These are phyloP conservation scores for Cephus sareptanus DNA, from an alignment of 2,888 invertebrate genomes.

Conservation along the genomic window DNA sequence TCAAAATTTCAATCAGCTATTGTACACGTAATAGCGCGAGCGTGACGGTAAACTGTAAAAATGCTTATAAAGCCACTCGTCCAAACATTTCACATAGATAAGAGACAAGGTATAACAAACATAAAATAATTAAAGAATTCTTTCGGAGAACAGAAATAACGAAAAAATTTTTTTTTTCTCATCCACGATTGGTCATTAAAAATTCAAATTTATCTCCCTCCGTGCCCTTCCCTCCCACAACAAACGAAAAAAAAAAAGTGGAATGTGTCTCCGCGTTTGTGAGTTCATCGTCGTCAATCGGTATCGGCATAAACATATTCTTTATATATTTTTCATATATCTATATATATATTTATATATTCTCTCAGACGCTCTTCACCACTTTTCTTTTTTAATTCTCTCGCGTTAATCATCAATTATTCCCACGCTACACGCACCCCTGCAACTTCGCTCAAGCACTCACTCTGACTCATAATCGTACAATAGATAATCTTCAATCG, in stretches of 20 bases:
- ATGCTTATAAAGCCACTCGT: slow-evolving; percentile 19
- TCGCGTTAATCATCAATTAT: background rate
- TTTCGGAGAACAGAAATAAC: background rate
- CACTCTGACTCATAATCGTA: background rate
- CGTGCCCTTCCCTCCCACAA: background rate
- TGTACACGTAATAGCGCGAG: background rate
- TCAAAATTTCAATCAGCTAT: slow-evolving; percentile 5
- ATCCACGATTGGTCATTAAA: background rate
- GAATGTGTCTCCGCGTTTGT: slow-evolving; percentile 23
- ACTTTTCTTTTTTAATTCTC: background rate
- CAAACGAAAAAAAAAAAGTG: slow-evolving; percentile 31
- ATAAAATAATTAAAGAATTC: slow-evolving; percentile 26
- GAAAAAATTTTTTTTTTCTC: background rate
- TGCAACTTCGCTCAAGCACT: background rate
- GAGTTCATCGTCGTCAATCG: slow-evolving; percentile 23
- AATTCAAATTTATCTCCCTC: background rate
- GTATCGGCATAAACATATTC: slow-evolving; percentile 38
- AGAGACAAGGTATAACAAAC: slow-evolving; percentile 6
- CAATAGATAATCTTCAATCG: background rate
- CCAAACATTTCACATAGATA: slow-evolving; percentile 25
- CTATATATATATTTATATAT: slow-evolving; percentile 31
- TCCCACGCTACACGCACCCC: background rate
- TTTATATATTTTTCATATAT: slow-evolving; percentile 23
- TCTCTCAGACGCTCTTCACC: slow-evolving; percentile 37
- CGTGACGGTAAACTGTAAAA: background rate